Evolutionary conservation across 37 sponge, comb jelly and placozoan species (phyloP).

Genomic region (Cladorhizidae sp.): DNA sequence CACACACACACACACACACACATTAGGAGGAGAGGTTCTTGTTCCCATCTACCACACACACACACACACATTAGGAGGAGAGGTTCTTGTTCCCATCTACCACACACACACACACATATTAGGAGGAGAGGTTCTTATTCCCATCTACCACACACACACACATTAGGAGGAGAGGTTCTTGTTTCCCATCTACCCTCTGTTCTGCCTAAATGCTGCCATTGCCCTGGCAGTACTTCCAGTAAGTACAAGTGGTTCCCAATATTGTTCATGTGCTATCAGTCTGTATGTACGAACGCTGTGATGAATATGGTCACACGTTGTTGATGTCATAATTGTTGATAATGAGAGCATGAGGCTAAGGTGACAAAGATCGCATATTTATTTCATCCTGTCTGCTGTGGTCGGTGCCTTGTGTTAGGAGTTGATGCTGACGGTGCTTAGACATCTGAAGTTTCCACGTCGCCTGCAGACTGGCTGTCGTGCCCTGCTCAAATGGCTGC

Average conservation of each 20-base stretch:
- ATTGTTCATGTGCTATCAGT: no score
- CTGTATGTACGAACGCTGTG: no score
- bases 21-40: no score
- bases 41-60: not conserved
- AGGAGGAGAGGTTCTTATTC: constrained; percentile 21
- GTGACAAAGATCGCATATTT: no score
- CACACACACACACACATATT: no score
- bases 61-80: not conserved
- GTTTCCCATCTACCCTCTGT: constrained; percentile 78
- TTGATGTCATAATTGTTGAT: no score
- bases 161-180: constrained; percentile 13
- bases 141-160: constrained; percentile 39
- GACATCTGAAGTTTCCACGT: not conserved
- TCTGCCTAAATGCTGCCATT: constrained; percentile 74
- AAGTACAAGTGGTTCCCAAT: no score
- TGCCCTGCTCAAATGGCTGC: constrained; percentile 12
- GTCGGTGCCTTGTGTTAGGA: constrained; percentile 10
- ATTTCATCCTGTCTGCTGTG: no score
- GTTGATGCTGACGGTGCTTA: not conserved
- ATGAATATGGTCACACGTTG: no score
- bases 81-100: no score
- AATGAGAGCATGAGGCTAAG: no score
- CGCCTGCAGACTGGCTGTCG: not conserved
- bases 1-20: no score
- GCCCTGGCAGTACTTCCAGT: constrained; percentile 40